Evolutionary conservation across 2,113 vertebrate species (phyloP), one percentile per base, ranked within the genome.

Genomic region (Crotalus tigris): DNA sequence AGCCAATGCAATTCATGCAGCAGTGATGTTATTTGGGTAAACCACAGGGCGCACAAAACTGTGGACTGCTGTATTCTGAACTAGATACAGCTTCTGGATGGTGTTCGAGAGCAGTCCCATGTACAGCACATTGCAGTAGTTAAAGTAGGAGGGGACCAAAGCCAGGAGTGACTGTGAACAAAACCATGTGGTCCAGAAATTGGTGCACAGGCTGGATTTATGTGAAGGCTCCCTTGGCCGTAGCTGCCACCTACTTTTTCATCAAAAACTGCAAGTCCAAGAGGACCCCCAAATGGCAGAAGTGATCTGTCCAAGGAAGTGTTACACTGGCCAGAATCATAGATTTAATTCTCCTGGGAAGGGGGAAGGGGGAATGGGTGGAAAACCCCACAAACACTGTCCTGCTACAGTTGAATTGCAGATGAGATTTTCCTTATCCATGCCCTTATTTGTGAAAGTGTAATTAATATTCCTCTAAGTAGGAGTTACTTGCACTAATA

Each of bases 321-420:
- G 33, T 81, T 81, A 81, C 17, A 5, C 17, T 33, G 0, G 6
- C 17, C 33, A 81, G 33, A 39, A 39, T 33, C 17, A 81, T 7
- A 81, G 17, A 44, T 81, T 81, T 17, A 81, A 81, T 1, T 21
- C 33, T 44, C 17, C 75, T 81, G 17, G 64, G 64, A 10, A 3
- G 10, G 21, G 21, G 21, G 0, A 6, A 4, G 15, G n/a, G n/a
- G n/a, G 33, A 17, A 4, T 5, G 5, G n/a, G 12, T 29, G 12
- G 10, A 15, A 69, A 69, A 5, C 29, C 29, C 12, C 4, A 75
- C n/a, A 75, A 75, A 33, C 13, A 75, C 15, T 75, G 13, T 75
- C 69, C 6, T 39, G 69, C 15, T 75, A 75, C 0, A 8, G 69
- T 39, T 75, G 69, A 75, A 19, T 75, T 33, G n/a, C 15, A 75